phyloP scores from a whole-genome alignment of 2,797 vertebrate species.

The Chelonia mydas region DNA sequence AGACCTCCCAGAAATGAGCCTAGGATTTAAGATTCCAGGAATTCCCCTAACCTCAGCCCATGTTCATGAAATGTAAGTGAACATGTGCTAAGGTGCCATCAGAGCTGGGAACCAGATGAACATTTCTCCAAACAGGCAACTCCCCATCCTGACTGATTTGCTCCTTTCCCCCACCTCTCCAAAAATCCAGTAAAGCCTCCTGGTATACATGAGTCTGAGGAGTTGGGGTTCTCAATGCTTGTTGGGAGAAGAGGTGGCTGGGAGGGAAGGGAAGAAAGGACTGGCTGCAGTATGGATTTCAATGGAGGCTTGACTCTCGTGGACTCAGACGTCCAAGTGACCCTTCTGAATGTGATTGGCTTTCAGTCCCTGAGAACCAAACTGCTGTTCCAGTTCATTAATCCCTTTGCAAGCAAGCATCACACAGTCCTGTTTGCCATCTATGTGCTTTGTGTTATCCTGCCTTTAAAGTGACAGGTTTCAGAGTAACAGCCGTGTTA shows the following conservation, averaged over 20 bases:
- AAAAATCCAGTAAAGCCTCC: not conserved
- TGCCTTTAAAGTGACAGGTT: not conserved
- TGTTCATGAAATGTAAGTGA: not conserved
- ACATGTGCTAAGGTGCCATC: not conserved
- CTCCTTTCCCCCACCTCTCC: not conserved
- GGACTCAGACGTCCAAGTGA: not conserved
- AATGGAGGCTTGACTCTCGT: not conserved
- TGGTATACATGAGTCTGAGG: not conserved
- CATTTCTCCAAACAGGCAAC: not conserved
- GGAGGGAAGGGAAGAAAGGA: not conserved
- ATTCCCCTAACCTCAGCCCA: not conserved
- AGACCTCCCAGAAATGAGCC: not conserved
- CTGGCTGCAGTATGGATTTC: not conserved
- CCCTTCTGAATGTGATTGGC: not conserved
- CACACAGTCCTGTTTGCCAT: not conserved
- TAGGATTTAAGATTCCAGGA: not conserved
- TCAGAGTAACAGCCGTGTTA: too few species aligned
- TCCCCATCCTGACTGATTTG: not conserved
- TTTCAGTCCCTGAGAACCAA: not conserved
- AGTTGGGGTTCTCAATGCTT: not conserved
- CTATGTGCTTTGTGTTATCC: not conserved
- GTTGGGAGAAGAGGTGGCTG: not conserved
- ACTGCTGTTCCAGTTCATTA: not conserved
- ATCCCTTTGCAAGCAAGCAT: slow-evolving; percentile 1
- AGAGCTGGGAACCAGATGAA: not conserved